Percentiles rank a stretch among this genome's conserved stretches.
phyloP scores from a whole-genome alignment of 2,797 vertebrate genomes.

The Mus minutoides region DNA sequence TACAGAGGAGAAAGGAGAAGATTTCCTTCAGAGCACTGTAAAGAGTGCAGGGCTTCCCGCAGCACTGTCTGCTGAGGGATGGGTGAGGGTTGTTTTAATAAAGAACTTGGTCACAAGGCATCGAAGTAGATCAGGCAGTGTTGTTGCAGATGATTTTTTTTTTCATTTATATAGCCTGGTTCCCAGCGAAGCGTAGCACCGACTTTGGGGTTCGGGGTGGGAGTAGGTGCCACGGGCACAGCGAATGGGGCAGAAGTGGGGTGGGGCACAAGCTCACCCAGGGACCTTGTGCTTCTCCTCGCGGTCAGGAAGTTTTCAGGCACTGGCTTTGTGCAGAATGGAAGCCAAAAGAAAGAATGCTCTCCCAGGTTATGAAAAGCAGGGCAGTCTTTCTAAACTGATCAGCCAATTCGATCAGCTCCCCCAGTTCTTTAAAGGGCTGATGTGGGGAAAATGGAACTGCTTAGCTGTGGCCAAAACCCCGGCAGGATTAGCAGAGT shows the following conservation, averaged over 20 bases:
- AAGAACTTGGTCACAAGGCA: conserved; percentile 49
- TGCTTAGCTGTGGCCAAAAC: not conserved
- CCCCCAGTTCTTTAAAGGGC: not conserved
- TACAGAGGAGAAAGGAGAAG: conserved; percentile 29
- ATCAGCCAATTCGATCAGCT: fast-evolving
- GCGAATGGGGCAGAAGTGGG: not conserved
- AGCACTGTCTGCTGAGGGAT: not conserved
- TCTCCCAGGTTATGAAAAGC: not conserved
- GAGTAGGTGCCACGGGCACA: not conserved
- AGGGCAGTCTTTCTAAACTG: not conserved
- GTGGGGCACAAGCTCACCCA: fast-evolving
- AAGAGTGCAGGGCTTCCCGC: not conserved
- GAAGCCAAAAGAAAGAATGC: not conserved
- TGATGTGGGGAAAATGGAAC: not conserved
- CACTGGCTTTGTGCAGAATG: not conserved
- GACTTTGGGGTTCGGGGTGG: not conserved
- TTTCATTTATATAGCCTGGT: conserved; percentile 51
- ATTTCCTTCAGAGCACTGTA: conserved; percentile 13
- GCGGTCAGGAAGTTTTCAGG: not conserved
- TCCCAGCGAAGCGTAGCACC: conserved; percentile 14
- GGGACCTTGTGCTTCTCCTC: fast-evolving
- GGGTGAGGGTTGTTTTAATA: not conserved
- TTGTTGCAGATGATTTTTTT: not conserved
- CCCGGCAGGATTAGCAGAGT: too few species aligned
- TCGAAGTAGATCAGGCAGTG: not conserved